Percentiles rank a stretch among this genome's conserved stretches.
Evolutionary conservation across 2,888 invertebrate genomes (phyloP).

Genomic region (Oscheius sp.): DNA sequence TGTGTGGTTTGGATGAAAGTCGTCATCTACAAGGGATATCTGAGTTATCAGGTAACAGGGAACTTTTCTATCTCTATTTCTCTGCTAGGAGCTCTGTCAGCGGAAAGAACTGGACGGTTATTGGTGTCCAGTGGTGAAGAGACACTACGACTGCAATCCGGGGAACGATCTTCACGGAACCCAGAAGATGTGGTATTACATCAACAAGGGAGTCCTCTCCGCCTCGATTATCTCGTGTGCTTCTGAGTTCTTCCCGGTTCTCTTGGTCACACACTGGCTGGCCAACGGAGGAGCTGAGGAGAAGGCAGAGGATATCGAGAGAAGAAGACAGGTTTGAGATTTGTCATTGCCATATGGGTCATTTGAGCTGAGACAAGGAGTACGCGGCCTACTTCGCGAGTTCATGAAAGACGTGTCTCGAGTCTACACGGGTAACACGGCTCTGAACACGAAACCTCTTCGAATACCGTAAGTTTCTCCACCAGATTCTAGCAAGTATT

Average conservation of each 20-base stretch:
- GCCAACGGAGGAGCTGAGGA: constrained; percentile 72
- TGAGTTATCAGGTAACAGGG: constrained; percentile 64
- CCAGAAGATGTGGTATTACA: constrained; percentile 68
- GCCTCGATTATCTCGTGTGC: constrained; percentile 72
- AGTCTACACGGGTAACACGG: constrained; percentile 57
- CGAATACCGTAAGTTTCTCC: constrained; percentile 16
- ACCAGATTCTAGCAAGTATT: neutral
- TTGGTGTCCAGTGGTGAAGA: constrained; percentile 70
- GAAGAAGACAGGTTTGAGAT: constrained; percentile 53
- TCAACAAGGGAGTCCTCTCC: constrained; percentile 65
- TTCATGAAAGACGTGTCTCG: constrained; percentile 71
- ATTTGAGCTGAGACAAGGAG: constrained; percentile 48
- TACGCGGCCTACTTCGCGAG: constrained; percentile 64
- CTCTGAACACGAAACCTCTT: constrained; percentile 37
- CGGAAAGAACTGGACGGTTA: constrained; percentile 70
- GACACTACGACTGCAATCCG: constrained; percentile 67
- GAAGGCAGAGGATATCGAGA: constrained; percentile 66
- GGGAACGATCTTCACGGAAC: constrained; percentile 65
- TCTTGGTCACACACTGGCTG: constrained; percentile 71
- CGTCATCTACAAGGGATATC: constrained; percentile 70
- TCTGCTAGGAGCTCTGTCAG: constrained; percentile 66
- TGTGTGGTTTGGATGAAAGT: constrained; percentile 70
- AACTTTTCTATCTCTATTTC: constrained; percentile 4
- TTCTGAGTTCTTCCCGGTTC: constrained; percentile 72
- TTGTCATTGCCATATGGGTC: neutral